A percentile compares a stretch with the other conserved stretches of the same genome.
These are phyloP conservation scores for Sebastes iracundus DNA, from an alignment of 2,797 vertebrate species.

Conservation along the genomic window DNA sequence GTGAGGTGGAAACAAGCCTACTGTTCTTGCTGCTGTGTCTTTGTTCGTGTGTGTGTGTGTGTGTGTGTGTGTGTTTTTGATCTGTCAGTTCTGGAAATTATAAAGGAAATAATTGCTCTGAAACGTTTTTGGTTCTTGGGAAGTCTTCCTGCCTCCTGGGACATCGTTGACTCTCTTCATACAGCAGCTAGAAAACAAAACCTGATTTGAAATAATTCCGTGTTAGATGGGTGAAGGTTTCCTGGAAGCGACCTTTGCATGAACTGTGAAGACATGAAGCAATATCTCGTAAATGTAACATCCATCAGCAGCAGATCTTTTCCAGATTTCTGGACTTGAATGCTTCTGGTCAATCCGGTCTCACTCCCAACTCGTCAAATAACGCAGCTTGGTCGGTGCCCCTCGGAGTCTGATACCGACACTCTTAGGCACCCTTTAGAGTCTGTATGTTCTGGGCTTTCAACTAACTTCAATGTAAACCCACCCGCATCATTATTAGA, in stretches of 20 bases:
- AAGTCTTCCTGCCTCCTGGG: slow-evolving; percentile 16
- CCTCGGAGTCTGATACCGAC: no score
- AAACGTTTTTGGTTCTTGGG: not conserved
- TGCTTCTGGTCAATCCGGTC: not conserved
- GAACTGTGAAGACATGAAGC: not conserved
- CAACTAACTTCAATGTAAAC: no score
- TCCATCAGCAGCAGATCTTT: not conserved
- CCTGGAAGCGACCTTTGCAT: not conserved
- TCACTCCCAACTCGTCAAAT: not conserved
- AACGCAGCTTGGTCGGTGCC: not conserved
- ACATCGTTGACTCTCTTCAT: not conserved
- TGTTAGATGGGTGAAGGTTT: not conserved
- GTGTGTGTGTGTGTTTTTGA: slow-evolving; percentile 13
- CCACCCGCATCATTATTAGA: no score
- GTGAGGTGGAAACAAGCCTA: slow-evolving; percentile 27
- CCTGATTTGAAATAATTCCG: not conserved
- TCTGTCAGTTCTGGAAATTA: slow-evolving; percentile 51
- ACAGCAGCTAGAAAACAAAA: not conserved
- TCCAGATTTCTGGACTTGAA: not conserved
- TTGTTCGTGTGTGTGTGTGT: slow-evolving; percentile 21
- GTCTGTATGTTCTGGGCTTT: no score
- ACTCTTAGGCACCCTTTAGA: no score
- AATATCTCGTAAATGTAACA: not conserved
- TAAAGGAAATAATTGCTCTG: slow-evolving; percentile 57
- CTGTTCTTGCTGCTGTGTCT: slow-evolving; percentile 5